Base-by-base conservation (phyloP, 2,888 invertebrate genomes). In the Caenorhabditis virilis region DNA sequence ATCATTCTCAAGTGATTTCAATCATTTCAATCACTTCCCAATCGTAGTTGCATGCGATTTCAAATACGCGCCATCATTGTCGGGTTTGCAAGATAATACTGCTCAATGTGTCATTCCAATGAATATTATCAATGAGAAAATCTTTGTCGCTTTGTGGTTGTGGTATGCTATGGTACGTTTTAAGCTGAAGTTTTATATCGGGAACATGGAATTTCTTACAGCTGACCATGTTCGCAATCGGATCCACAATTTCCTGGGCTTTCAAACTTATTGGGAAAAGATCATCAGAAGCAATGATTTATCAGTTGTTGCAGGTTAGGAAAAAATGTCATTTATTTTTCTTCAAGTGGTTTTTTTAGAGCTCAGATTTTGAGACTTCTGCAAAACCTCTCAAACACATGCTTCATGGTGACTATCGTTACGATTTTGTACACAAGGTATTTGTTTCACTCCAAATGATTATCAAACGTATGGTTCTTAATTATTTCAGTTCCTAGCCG, bases 121-220 rank as follows among this genome's bases (percentile, higher is more conserved):
- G 62, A 74, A 72, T 51, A 57, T 67, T 45, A 59, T 70, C 51
- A 70, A 72, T 56, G 74, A 75, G 47, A 72, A 72, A 39, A 46
- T 75, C 2, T 75, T 66, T 62, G 51, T 71, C 5, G 54, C 66
- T 16, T 30, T 73, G 16, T 75, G 67, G 39, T 61, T 73, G 30
- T 73, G 72, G 71, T 52, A 71, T 23, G 36, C 58, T 16, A n/a
- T 55, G 33, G 69, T 69, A 35, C 30, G 50, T 25, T 16, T 15
- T 25, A 2, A 25, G 3, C 16, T 9, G 15, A n/a, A 16, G 2
- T 30, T 9, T 11, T 16, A 18, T 30, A 4, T 23, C 11, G 3
- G 9, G 22, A 35, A 35, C 2, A 3, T 16, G 18, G 1, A n/a
- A 25, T 1, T 5, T n/a, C 20, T 61, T 63, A 15, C 50, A 63